These are phyloP conservation scores for Dasyprocta punctata DNA, from an alignment of 2,113 vertebrate genomes.

Conservation along the genomic window DNA sequence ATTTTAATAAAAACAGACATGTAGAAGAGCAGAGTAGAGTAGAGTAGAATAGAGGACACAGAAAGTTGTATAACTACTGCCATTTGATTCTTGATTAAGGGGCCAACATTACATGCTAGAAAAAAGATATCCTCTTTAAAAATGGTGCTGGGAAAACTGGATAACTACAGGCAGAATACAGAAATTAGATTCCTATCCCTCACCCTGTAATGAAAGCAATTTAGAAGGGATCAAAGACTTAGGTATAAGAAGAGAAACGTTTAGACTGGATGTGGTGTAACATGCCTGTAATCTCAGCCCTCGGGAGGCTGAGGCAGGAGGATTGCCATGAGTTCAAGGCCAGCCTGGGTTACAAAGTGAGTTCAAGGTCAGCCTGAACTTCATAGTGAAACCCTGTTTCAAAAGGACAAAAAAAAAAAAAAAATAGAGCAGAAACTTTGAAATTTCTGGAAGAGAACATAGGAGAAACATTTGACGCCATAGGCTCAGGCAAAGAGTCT, in stretches of 20 bases:
- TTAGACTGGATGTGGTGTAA: neutral
- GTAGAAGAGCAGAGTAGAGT: neutral
- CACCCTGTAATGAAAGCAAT: neutral
- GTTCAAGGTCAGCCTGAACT: neutral
- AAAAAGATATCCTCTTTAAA: neutral
- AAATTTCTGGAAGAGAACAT: neutral
- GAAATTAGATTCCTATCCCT: neutral
- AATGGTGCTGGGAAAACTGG: neutral
- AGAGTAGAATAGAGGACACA: neutral
- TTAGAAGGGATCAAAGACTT: neutral
- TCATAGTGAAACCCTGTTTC: neutral
- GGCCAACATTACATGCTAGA: neutral
- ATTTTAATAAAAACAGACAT: neutral
- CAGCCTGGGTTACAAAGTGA: neutral
- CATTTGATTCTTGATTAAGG: neutral
- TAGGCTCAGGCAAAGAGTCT: neutral
- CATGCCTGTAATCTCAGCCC: neutral
- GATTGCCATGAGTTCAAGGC: neutral
- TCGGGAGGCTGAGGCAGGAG: neutral
- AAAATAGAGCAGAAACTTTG: neutral
- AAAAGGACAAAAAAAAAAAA: neutral
- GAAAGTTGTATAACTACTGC: neutral
- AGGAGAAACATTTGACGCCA: neutral
- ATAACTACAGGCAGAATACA: neutral
- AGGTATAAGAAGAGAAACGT: neutral